phyloP scores from a whole-genome alignment of 2,888 invertebrate species.

The Zaprionus obscuricornis region DNA sequence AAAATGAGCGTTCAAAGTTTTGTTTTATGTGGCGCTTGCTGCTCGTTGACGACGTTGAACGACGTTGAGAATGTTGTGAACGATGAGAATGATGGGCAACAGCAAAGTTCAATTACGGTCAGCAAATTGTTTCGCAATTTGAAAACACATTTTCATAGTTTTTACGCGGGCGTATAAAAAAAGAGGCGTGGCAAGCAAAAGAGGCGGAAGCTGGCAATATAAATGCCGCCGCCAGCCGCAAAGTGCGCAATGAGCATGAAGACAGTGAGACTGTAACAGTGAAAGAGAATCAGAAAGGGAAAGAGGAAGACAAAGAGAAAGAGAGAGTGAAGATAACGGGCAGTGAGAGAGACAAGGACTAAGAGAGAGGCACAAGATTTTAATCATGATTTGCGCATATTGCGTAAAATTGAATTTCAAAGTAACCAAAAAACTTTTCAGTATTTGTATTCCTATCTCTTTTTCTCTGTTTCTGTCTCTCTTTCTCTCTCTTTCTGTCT shows the following conservation, averaged over 20 bases:
- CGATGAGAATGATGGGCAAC: constrained; percentile 18
- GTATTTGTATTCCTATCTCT: constrained; percentile 17
- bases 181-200: constrained; percentile 15
- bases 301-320: neutral
- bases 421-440: constrained; percentile 56
- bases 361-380: constrained; percentile 57
- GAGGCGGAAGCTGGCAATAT: too few species aligned
- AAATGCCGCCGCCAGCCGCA: too few species aligned
- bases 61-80: neutral
- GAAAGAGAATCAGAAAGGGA: constrained; percentile 1
- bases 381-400: constrained; percentile 78
- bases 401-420: constrained; percentile 80
- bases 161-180: constrained; percentile 37
- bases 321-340: too few species aligned
- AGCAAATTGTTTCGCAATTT: constrained; percentile 77
- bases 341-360: too few species aligned
- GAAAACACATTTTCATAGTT: constrained; percentile 74
- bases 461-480: neutral
- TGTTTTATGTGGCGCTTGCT: constrained; percentile 58
- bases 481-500: neutral
- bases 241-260: constrained; percentile 7
- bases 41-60: neutral
- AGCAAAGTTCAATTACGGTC: constrained; percentile 75
- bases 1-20: constrained; percentile 65
- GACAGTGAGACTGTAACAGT: neutral